phyloP scores from a whole-genome alignment of 2,888 invertebrate species.

The Uloborus plumipes region DNA sequence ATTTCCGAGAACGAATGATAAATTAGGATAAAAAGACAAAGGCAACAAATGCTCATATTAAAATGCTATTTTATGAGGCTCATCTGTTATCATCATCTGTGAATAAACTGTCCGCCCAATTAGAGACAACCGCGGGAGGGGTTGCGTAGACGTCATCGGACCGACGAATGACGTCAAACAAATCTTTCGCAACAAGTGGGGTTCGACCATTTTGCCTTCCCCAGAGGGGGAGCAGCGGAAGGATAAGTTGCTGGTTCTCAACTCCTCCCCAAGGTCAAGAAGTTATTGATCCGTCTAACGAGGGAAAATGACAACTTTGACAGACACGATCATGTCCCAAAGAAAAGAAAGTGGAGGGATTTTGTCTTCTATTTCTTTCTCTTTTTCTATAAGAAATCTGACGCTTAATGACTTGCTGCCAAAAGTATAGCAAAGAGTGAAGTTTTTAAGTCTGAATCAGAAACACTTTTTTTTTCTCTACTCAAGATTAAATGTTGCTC shows the following conservation, averaged over 20 bases:
- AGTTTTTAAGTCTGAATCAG: no score
- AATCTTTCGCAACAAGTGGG: constrained; percentile 50
- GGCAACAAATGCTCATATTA: constrained; percentile 32
- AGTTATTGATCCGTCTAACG: constrained; percentile 39
- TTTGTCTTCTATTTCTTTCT: no score
- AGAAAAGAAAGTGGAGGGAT: no score
- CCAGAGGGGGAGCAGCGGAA: background rate
- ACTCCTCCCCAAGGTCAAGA: constrained; percentile 29
- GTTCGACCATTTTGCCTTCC: constrained; percentile 15
- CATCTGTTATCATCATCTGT: constrained; percentile 29
- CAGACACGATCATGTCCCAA: background rate
- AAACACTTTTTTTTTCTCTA: no score
- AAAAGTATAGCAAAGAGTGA: no score
- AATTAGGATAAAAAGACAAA: no score
- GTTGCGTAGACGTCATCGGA: constrained; percentile 33
- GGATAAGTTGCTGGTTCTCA: background rate
- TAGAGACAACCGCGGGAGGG: constrained; percentile 28
- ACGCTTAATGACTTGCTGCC: no score
- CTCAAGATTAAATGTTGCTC: no score
- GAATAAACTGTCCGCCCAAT: constrained; percentile 57
- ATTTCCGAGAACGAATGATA: no score
- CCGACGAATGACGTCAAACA: constrained; percentile 52
- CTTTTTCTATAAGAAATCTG: no score
- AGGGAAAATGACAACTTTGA: constrained; percentile 23
- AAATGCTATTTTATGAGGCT: constrained; percentile 48